phyloP scores from a whole-genome alignment of 2,113 vertebrate species.

The Artemisiospiza belli region DNA sequence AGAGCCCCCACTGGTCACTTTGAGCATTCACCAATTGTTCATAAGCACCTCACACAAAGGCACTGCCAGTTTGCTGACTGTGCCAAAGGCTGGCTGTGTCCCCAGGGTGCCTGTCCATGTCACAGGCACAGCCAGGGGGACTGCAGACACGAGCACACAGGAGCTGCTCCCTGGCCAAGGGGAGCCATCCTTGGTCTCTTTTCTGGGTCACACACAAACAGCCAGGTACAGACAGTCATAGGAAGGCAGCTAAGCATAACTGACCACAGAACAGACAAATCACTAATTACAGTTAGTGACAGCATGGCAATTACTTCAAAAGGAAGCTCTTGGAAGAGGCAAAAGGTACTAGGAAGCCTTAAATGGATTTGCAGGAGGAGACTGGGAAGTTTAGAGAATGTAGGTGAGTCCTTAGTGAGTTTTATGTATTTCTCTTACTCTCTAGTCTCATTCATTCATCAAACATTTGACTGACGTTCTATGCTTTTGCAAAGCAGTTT shows the following conservation, averaged over 20 bases:
- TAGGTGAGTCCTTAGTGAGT: neutral
- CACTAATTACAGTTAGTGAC: neutral
- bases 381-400: neutral
- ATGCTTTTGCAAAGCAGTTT: neutral
- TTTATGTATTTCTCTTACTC: neutral
- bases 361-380: neutral
- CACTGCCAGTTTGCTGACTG: neutral
- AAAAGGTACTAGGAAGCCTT: neutral
- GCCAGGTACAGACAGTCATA: neutral
- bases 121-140: conserved; percentile 28
- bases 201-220: neutral
- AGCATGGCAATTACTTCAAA: neutral
- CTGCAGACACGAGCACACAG: conserved; percentile 8
- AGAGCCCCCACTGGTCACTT: neutral
- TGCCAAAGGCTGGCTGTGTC: neutral
- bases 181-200: neutral
- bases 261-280: conserved; percentile 34
- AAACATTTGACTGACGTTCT: neutral
- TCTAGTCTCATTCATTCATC: neutral
- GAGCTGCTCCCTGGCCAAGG: conserved; percentile 29
- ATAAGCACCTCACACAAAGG: neutral
- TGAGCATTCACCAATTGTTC: neutral
- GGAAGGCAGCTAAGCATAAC: conserved; percentile 48
- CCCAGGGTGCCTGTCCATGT: neutral
- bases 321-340: neutral